Percentiles rank a stretch among this genome's conserved stretches.
These are phyloP conservation scores for Rallus limicola DNA, from an alignment of 2,113 vertebrate species.

Conservation along the genomic window DNA sequence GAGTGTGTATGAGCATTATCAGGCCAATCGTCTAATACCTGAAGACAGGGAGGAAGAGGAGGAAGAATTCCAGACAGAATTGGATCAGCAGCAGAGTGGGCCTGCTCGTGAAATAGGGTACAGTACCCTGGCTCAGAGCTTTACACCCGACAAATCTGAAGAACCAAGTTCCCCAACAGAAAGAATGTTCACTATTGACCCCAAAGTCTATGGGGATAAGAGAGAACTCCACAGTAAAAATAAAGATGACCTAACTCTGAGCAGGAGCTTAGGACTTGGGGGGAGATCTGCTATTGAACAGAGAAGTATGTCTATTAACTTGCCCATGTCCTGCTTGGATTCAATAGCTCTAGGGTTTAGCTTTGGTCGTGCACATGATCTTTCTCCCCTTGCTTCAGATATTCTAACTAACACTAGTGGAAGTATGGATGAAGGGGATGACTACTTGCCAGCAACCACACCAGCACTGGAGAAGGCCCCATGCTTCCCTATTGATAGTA, in stretches of 20 bases:
- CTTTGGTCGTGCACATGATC: slow-evolving; percentile 86
- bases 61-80: slow-evolving; percentile 44
- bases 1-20: slow-evolving; percentile 64
- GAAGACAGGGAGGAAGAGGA: slow-evolving; percentile 67
- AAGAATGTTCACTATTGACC: slow-evolving; percentile 84
- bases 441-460: slow-evolving; percentile 92
- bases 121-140: slow-evolving; percentile 82
- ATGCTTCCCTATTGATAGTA: slow-evolving; percentile 81
- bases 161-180: slow-evolving; percentile 76
- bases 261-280: slow-evolving; percentile 85
- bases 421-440: slow-evolving; percentile 92
- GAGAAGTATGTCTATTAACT: slow-evolving; percentile 96
- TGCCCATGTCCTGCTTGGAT: slow-evolving; percentile 91
- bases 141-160: slow-evolving; percentile 75
- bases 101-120: slow-evolving; percentile 82
- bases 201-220: slow-evolving; percentile 82
- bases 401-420: slow-evolving; percentile 95
- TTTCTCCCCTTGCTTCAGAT: slow-evolving; percentile 94
- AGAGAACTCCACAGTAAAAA: slow-evolving; percentile 84
- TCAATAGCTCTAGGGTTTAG: slow-evolving; percentile 87
- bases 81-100: slow-evolving; percentile 53
- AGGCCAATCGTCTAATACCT: slow-evolving; percentile 34
- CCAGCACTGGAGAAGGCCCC: slow-evolving; percentile 87
- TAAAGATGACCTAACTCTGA: slow-evolving; percentile 93
- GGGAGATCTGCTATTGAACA: slow-evolving; percentile 93